Base-by-base conservation (phyloP, 2,797 vertebrate species). In the Premnoplex brunnescens region DNA sequence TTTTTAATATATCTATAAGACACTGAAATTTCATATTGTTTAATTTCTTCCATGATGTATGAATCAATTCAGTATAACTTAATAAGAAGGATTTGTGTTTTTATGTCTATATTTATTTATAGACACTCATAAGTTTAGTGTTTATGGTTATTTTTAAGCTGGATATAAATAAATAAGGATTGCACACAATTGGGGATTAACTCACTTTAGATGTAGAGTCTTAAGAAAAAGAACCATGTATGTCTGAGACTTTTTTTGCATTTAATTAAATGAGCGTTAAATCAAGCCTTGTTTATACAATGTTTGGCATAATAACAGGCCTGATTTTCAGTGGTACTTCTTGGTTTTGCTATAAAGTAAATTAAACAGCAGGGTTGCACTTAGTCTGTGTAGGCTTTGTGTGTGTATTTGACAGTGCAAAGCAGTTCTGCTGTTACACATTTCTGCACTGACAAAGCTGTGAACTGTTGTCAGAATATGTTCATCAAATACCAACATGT, bases 221-320 rank as follows among this genome's bases (percentile, higher is more conserved):
- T 83, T 71, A 44, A 73, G 49, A 46, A 85, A 66, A 89, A 62
- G 41, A 81, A 72, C 36, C 48, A 34, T 39, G 44, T 51, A 75
- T 81, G 10, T 78, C 30, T 90, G 36, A 76, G 39, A 28, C 37
- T 20, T 88, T 66, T 78, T 85, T 64, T 26, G 52, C 14, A 37
- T 71, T 87, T 34, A 80, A 46, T 87, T 89, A 43, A 67, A 36
- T 89, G 54, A 87, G 27, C 56, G 64, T 87, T 91, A 73, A 76
- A 80, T 87, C 67, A 93, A 89, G 32, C 71, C 56, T 87, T 94
- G 56, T 92, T 97, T 92, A 48, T 88, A 30, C 24, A 91, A 11
- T 32, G 20, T 71, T 85, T 87, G 81, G 43, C 72, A 39, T 87
- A 74, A 77, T 64, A 49, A 63, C 67, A 72, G 49, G n/a, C 44